Base-by-base conservation (phyloP, 2,113 vertebrate genomes). In the Nibea albiflora region DNA sequence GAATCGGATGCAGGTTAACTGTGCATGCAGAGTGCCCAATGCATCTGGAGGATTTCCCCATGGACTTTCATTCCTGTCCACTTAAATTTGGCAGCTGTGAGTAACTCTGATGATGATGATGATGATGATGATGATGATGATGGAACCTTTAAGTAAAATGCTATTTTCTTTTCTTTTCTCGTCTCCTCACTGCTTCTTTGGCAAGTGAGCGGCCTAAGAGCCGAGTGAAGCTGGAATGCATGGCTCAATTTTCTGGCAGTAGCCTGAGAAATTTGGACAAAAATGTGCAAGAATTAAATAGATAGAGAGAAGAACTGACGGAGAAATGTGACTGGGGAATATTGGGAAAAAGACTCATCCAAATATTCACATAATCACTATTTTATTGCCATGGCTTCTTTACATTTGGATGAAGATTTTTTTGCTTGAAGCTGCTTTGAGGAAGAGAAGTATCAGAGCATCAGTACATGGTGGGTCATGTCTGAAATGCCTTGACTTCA, bases 51-150 rank as follows among this genome's bases (percentile, higher is more conserved):
- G 98, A 99, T 92, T 99, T 99, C 90, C 98, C 98, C 75, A 99
- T 99, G 98, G 98, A 99, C 94, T 98, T 97, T 78, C 98, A 99
- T 90, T 98, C 98, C 6, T 99, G 98, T 91, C 98, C 98, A 65
- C 94, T 99, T 89, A 99, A 99, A 95, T 99, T 99, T 93, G 98
- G 98, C 95, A 99, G 98, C 96, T 99, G 98, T 99, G 95, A 99
- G 98, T 98, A 96, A 78, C 73, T 83, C 73, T 73, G 20, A 22
- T 86, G 81, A 83, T 77, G 68, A 77, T 88, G 67, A 65, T 24
- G 56, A 83, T 68, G 69, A 22, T 81, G 67, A 65, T 24, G 60
- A 83, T 68, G 67, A 65, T 24, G 60, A 83, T 68, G 69, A 26
- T 81, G 87, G 86, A 54, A 81, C 75, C 70, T 78, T 62, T 64